Evolutionary conservation across 2,113 vertebrate genomes (phyloP), one percentile per base, ranked within the genome.

Genomic region (Lophius piscatorius): DNA sequence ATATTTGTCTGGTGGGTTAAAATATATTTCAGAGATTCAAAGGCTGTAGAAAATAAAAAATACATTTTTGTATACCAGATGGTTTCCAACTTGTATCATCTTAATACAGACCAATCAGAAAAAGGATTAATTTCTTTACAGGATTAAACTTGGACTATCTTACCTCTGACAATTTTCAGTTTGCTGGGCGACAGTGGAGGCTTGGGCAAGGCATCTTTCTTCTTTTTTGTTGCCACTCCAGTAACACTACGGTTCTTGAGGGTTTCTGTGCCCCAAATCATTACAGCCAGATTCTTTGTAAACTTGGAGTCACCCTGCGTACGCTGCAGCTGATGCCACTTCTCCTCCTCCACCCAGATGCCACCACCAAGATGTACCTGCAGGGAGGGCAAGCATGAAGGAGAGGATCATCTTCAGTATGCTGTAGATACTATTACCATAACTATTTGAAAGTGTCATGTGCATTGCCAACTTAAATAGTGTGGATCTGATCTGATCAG

Each of bases 251-350:
- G 95, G 89, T 99, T 99, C 91, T 99, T 99, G 58, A 99, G 94
- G 78, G 97, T 97, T 91, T 99, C 97, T 66, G 97, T 98, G 84
- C 97, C 97, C 97, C 97, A 99, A 88, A 99, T 99, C 96, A 98
- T 98, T 64, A 99, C 97, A 42, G 97, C 97, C 87, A 99, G 91
- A 90, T 99, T 99, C 93, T 99, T 99, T 78, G 97, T 98, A 91
- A 98, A 99, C 90, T 99, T 98, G 78, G 97, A 99, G 87, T 99
- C 97, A 87, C 97, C 97, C 92, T 99, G 97, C 81, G 97, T 99
- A 59, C 96, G 93, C 90, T 99, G 96, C 48, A 98, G 92, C 88
- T 99, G 97, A 87, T 99, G 95, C 97, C 97, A 99, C 88, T 95
- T 98, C 91, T 98, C 96, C 77, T 98, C 97, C 77, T 98, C 96